Evolutionary conservation across 1,140 invertebrate species (phyloP), one percentile per base, ranked within the genome.

Genomic region (Tetramorium alpestre): DNA sequence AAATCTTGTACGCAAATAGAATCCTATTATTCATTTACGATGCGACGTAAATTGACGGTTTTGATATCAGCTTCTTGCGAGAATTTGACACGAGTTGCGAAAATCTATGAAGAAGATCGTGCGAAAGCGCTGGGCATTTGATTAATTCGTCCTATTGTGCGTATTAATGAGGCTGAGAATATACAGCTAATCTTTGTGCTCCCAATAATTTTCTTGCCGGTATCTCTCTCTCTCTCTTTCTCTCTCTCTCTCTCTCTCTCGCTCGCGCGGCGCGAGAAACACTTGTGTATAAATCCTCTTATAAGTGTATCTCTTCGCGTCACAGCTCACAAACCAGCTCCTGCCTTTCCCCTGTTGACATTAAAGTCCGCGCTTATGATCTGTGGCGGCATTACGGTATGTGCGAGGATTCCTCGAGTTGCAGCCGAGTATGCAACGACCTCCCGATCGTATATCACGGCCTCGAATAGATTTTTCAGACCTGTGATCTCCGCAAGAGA

Each of bases 331-430:
- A 62, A 72, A 78, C 8, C 58, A 60, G 58, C 75, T 76, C 69
- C 87, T 81, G 76, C 76, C 70, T 89, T 89, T 89, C 60, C 70
- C 69, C 11, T 47, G 76, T 56, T 89, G 82, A 86, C 87, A 89
- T 89, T 89, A 88, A 81, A 76, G 49, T 72, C 62, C 25, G 18
- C 82, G 87, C 38, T 86, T 89, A 89, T 86, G 60, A 82, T 89
- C 76, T 86, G 69, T 51, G 49, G 56, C 49, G 28, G 41, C 69
- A 65, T 85, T 77, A 77, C 28, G 38, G 28, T 54, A 58, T 44
- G 33, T 33, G 60, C 67, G 49, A 80, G 60, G 47, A 75, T n/a
- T 56, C 28, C 69, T 82, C 60, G 18, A 60, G 41, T 76, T 73
- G 54, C 13, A 69, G 22, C 16, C 78, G 51, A 60, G 11, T 28